These are phyloP conservation scores for Sarcophaga peregrina DNA, from an alignment of 1,140 invertebrate genomes.

Conservation along the genomic window DNA sequence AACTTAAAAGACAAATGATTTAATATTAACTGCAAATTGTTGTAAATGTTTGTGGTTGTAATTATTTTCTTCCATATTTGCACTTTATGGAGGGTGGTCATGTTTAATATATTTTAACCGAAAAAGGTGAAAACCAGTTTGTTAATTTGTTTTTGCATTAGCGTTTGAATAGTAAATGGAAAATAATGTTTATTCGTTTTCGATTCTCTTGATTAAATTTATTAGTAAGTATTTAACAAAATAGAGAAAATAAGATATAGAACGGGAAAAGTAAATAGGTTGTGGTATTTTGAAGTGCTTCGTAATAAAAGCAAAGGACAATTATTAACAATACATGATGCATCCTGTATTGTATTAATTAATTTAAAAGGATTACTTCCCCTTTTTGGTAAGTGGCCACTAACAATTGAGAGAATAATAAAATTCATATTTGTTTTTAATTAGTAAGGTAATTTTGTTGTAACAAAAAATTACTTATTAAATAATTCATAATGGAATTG, in stretches of 20 bases:
- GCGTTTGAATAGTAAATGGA: neutral
- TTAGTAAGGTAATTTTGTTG: too few relatives aligned
- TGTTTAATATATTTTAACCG: neutral
- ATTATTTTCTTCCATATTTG: neutral
- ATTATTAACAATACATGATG: neutral
- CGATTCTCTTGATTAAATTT: slow-evolving; percentile 20
- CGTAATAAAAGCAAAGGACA: neutral
- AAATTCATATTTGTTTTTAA: neutral
- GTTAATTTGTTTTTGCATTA: slow-evolving; percentile 5
- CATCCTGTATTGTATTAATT: too few relatives aligned
- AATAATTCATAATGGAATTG: too few relatives aligned
- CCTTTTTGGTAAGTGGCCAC: neutral
- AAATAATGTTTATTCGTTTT: neutral
- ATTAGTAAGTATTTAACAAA: too few relatives aligned
- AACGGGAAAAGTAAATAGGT: neutral
- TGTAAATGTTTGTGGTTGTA: neutral
- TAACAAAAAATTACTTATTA: too few relatives aligned
- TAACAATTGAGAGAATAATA: neutral
- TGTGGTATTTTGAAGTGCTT: slow-evolving; percentile 21
- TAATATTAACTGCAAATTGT: neutral
- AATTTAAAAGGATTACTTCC: neutral
- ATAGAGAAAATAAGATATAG: neutral
- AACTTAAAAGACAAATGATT: too few relatives aligned
- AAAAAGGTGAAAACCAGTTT: slow-evolving; percentile 33
- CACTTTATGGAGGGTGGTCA: neutral